Evolutionary conservation across 2,797 vertebrate genomes (phyloP).

Genomic region (Sebastes jordani): DNA sequence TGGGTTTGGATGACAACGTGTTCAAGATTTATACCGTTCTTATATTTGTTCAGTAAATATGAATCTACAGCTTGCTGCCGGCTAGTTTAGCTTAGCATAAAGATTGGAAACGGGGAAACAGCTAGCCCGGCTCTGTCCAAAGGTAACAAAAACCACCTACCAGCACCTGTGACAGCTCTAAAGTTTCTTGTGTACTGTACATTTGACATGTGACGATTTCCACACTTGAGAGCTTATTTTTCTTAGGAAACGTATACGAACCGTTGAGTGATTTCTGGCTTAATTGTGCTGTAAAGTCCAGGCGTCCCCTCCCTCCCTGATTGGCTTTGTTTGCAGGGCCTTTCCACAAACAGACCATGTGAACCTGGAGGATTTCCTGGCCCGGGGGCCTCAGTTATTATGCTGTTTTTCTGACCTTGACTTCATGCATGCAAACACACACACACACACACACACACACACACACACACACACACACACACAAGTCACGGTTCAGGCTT

Average conservation of each 20-base stretch:
- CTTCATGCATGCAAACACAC: slow-evolving; percentile 21
- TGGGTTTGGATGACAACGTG: rapidly evolving
- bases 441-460: background rate
- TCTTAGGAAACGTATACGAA: slow-evolving; percentile 18
- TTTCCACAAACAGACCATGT: slow-evolving; percentile 32
- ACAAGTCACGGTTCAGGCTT: background rate
- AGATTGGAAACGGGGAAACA: background rate
- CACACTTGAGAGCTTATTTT: slow-evolving; percentile 37
- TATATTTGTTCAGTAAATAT: background rate
- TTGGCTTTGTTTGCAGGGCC: slow-evolving; percentile 28
- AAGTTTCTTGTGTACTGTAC: background rate
- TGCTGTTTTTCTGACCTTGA: slow-evolving; percentile 53
- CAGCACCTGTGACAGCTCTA: background rate
- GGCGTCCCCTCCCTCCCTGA: background rate
- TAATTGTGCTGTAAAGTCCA: slow-evolving; percentile 28
- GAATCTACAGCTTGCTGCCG: background rate
- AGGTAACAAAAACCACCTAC: background rate
- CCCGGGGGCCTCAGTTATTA: slow-evolving; percentile 56
- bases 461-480: background rate
- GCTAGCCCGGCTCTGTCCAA: background rate
- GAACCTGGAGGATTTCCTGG: slow-evolving; percentile 65
- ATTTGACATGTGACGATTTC: slow-evolving; percentile 27
- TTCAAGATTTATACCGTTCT: background rate
- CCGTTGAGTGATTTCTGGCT: slow-evolving; percentile 21
- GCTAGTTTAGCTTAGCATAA: background rate